Evolutionary conservation across 1,140 invertebrate genomes (phyloP), one percentile per base, ranked within the genome.

Genomic region (Armadillidium nasatum): DNA sequence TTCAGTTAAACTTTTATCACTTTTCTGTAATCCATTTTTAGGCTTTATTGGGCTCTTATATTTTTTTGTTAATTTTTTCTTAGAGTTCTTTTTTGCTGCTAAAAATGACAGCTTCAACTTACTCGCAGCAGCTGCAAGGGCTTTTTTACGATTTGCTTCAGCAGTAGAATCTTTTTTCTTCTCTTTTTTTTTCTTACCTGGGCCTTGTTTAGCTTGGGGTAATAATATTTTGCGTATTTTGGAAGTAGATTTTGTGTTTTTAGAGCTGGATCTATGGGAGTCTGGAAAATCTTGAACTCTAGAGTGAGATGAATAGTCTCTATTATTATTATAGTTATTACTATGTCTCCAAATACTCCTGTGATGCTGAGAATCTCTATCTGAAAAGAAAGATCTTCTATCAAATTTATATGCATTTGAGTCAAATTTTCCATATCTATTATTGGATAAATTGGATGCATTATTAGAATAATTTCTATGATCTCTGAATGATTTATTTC

Each of bases 131-230:
- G 76, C 76, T 10, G 80, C 73, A 13, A 81, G 71, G n/a, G 80
- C 80, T 75, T 81, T 81, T 60, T 77, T 81, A 44, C 78, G 78
- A 7, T 77, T 75, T n/a, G 76, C 73, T 73, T 81, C 80, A 45
- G 80, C 75, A 69, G 73, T 22, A 44, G 73, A 44, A 43, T 68
- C 72, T 77, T 81, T 50, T 71, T 75, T 33, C 54, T 75, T 71
- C 70, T 75, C 60, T 75, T 72, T 78, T 73, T 22, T 71, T 46
- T 71, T 76, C 69, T 66, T 33, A 3, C 33, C 33, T 33, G 33
- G 33, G 33, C 33, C 33, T 33, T 33, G 33, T 33, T 33, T 33
- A 33, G 33, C 33, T 33, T 33, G 33, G 33, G 33, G 33, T 33
- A 33, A 33, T 33, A 33, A 33, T 33, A 33, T 33, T 33, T 33